These are phyloP conservation scores for Pseudomyrmex cubaensis DNA, from an alignment of 1,140 invertebrate species.

Conservation along the genomic window DNA sequence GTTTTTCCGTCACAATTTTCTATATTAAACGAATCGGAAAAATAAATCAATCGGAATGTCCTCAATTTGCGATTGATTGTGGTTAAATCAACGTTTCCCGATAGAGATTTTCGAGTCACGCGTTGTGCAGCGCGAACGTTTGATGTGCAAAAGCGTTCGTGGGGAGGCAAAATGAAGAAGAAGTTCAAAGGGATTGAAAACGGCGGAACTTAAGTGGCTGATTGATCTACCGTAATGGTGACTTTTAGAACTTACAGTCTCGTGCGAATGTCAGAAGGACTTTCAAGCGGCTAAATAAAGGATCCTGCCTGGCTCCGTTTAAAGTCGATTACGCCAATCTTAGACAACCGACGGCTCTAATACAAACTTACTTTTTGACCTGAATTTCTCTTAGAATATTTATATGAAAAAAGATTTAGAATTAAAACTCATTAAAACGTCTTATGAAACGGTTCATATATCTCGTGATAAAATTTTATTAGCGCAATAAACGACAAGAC, in stretches of 20 bases:
- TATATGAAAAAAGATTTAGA: neutral
- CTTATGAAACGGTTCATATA: too few relatives aligned
- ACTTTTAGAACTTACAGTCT: conserved; percentile 16
- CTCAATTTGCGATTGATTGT: neutral
- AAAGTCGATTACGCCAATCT: neutral
- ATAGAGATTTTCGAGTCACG: conserved; percentile 10
- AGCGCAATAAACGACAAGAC: neutral
- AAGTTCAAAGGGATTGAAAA: conserved; percentile 42
- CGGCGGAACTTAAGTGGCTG: conserved; percentile 35
- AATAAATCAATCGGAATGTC: conserved; percentile 8
- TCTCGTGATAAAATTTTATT: neutral
- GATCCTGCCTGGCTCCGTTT: neutral
- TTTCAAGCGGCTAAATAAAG: conserved; percentile 34
- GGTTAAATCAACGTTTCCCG: conserved; percentile 13
- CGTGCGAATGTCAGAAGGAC: conserved; percentile 10
- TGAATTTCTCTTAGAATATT: neutral
- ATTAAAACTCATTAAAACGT: neutral
- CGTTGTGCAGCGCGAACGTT: conserved; percentile 3
- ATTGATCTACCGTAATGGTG: conserved; percentile 27
- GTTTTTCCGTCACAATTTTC: neutral
- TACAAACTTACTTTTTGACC: neutral
- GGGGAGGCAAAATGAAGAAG: conserved; percentile 2
- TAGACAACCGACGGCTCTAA: neutral
- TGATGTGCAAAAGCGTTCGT: conserved; percentile 24
- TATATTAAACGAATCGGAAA: neutral